phyloP scores from a whole-genome alignment of 2,113 vertebrate species.

The Ceyx melanurus region DNA sequence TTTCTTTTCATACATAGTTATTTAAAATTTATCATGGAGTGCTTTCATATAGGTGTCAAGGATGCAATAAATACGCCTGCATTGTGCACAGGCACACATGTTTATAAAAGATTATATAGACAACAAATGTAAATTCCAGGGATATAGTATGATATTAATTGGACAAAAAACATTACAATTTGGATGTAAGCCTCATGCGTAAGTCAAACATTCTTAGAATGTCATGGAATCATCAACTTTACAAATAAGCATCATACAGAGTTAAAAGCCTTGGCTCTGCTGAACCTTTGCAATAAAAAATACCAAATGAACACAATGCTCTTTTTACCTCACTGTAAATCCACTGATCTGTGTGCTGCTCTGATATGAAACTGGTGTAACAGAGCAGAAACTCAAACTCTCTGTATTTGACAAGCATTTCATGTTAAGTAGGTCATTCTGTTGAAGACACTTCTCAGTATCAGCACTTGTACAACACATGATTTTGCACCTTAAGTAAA shows the following conservation, averaged over 20 bases:
- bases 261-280: background rate
- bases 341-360: background rate
- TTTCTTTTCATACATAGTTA: background rate
- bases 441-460: background rate
- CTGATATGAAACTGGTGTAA: background rate
- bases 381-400: background rate
- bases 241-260: background rate
- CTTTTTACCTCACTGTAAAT: background rate
- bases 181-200: background rate
- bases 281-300: background rate
- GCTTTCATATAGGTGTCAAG: background rate
- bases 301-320: background rate
- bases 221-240: background rate
- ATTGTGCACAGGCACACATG: fast-evolving
- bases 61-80: background rate
- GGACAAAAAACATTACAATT: background rate
- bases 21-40: background rate
- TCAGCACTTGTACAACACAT: background rate
- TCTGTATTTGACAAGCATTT: constrained; percentile 6
- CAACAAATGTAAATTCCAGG: background rate
- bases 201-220: background rate
- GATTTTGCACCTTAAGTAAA: constrained; percentile 5
- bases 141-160: background rate
- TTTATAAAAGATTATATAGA: background rate
- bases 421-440: constrained; percentile 44